Base-by-base conservation (phyloP, 2,888 invertebrate genomes). In the Stenodera caucasica region DNA sequence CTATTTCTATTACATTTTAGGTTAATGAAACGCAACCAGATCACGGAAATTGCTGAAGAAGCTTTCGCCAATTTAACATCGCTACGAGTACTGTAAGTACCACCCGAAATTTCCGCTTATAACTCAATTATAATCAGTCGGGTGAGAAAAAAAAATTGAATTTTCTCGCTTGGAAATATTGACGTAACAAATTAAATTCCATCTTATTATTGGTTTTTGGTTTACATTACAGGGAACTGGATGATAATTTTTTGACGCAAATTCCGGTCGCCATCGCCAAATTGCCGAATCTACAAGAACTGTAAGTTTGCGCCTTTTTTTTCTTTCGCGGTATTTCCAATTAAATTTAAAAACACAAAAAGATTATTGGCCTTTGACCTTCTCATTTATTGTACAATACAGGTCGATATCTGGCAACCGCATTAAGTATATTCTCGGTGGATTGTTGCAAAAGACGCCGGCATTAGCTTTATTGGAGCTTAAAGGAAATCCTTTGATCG, bases 81-180 rank as follows among this genome's bases (percentile, higher is more conserved):
- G 69, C 85, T 97, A 66, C 86, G 88, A 80, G 88, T 94, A 71
- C 82, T 96, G 96, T 96, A 84, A 94, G 96, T n/a, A n/a, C n/a
- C n/a, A n/a, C n/a, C n/a, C n/a, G n/a, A n/a, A n/a, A n/a, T n/a
- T n/a, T n/a, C n/a, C n/a, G n/a, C n/a, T 55, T 45, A 49, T 35
- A 40, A 56, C 56, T 49, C 49, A n/a, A 18, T 49, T 50, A 49
- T 56, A 56, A 49, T 49, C 49, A 26, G 7, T 9, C 15, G 14
- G 12, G 32, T 45, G 9, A 32, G 18, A 49, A 26, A 26, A 26
- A 26, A 26, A 26, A 26, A 7, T 5, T n/a, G 14, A 29, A 8
- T 11, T 8, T 33, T 26, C 50, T 32, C 45, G 40, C n/a, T 53
- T 57, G 40, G 53, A 45, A 49, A 53, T 58, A 53, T 49, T 45